phyloP scores from a whole-genome alignment of 2,797 vertebrate genomes.

The Ceyx erithaca region DNA sequence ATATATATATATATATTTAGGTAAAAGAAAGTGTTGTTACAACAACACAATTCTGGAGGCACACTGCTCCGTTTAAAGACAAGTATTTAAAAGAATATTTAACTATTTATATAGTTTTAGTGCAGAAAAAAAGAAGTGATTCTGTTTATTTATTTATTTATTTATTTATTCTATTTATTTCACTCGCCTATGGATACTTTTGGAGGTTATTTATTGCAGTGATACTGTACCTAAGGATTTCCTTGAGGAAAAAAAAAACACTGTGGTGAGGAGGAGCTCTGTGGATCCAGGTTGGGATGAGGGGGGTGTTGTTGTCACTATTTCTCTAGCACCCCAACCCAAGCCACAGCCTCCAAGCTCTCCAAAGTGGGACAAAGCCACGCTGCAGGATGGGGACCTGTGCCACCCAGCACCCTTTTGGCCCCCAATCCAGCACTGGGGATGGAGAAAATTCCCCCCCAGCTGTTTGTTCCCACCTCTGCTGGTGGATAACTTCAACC shows the following conservation, averaged over 20 bases:
- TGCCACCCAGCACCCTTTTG: not conserved
- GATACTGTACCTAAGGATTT: not conserved
- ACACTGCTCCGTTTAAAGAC: not conserved
- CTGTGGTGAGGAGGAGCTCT: not conserved
- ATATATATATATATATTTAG: not conserved
- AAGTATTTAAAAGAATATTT: not conserved
- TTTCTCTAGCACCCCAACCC: not conserved
- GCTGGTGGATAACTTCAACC: not conserved
- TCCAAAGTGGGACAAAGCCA: not conserved
- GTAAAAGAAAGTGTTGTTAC: not conserved
- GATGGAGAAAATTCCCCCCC: not conserved
- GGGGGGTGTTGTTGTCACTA: not conserved
- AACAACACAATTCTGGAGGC: not conserved
- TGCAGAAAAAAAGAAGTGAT: not conserved
- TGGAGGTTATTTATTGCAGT: not conserved
- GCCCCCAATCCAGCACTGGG: fast-evolving
- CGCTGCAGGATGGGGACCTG: fast-evolving
- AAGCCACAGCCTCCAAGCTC: not conserved
- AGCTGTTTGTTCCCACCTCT: not conserved
- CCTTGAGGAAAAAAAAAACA: not conserved
- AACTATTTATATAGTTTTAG: not conserved
- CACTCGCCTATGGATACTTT: too few species aligned
- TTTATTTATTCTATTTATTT: not conserved
- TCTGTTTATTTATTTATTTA: not conserved
- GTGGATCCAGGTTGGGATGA: not conserved